Evolutionary conservation across 2,113 vertebrate species (phyloP).

Genomic region (Rhinolophus sinicus): DNA sequence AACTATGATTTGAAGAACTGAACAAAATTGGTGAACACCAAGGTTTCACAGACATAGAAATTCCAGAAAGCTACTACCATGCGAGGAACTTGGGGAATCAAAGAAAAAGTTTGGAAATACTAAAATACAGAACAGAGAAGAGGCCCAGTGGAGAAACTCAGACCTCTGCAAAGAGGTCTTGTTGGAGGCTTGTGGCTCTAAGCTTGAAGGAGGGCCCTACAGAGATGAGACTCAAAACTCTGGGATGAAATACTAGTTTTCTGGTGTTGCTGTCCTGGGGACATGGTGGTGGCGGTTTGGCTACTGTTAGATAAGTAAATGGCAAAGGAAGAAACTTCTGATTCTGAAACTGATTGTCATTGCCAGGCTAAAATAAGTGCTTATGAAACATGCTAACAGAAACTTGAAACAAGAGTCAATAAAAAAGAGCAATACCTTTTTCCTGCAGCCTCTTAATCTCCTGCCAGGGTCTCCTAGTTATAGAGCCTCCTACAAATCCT

Average conservation of each 20-base stretch:
- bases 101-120: background rate
- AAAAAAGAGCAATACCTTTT: background rate
- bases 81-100: background rate
- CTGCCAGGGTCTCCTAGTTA: background rate
- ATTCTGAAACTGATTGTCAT: background rate
- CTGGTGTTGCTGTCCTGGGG: background rate
- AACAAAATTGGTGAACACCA: background rate
- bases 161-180: background rate
- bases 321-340: background rate
- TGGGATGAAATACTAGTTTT: background rate
- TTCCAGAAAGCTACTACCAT: background rate
- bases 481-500: background rate
- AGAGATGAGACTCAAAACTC: background rate
- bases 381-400: background rate
- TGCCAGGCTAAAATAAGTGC: background rate
- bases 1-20: background rate
- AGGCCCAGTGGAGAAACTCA: background rate
- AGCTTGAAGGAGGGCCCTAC: background rate
- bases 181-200: accelerated
- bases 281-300: background rate
- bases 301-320: background rate
- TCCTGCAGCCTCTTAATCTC: background rate
- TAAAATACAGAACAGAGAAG: background rate
- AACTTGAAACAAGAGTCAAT: background rate
- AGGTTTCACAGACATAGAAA: background rate